Conservation (phyloP, 2,113 vertebrate genomes). For the Ptyas mucosa region DNA sequence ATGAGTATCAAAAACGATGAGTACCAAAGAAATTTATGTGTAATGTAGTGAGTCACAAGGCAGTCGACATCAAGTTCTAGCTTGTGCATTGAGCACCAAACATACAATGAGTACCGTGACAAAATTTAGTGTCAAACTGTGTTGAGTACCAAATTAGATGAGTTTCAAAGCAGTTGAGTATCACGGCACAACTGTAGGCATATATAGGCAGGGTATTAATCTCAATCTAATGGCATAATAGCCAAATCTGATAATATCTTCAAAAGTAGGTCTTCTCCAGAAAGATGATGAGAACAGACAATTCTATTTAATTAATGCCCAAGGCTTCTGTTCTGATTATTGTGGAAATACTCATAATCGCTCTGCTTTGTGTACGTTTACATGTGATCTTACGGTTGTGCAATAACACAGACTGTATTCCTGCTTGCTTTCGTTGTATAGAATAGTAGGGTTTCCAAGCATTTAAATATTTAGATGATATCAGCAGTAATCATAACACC, state of each 20-base stretch:
- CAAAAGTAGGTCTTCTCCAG: not conserved
- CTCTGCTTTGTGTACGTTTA: not conserved
- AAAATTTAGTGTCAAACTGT: not conserved
- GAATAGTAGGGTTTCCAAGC: not conserved
- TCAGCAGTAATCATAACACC: not conserved
- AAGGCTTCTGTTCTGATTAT: not conserved
- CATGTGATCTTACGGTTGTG: not conserved
- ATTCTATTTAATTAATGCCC: not conserved
- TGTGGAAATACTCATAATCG: not conserved
- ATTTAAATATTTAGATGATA: not conserved
- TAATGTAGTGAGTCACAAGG: not conserved
- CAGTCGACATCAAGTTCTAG: not conserved
- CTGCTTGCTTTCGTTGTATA: not conserved
- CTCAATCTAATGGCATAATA: not conserved
- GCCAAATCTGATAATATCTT: not conserved
- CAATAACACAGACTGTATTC: not conserved
- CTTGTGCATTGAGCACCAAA: not conserved
- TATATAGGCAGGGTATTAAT: not conserved
- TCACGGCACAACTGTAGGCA: not conserved
- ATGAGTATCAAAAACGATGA: not conserved
- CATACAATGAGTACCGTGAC: not conserved
- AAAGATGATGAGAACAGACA: too few species aligned
- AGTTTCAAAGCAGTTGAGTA: not conserved
- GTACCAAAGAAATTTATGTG: not conserved
- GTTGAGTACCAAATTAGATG: not conserved